A percentile compares a stretch with the other conserved stretches of the same genome.
Evolutionary conservation across 2,888 invertebrate genomes (phyloP).

Genomic region (Acrocyrtus sp.): DNA sequence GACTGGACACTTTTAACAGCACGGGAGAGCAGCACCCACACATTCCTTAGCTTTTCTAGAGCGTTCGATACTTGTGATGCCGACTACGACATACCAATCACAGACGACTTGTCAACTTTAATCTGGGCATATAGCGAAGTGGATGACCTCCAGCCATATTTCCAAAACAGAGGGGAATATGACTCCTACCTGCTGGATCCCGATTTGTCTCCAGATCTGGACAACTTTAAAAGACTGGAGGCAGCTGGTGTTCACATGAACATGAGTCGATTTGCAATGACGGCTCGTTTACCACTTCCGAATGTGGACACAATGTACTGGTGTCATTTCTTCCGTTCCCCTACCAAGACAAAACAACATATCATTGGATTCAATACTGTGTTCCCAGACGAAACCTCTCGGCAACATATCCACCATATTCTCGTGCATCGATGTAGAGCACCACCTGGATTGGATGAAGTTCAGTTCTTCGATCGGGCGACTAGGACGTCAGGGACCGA

Average conservation of each 20-base stretch:
- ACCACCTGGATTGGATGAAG: background rate
- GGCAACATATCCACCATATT: constrained; percentile 7
- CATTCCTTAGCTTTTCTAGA: constrained; percentile 28
- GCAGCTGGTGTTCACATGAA: background rate
- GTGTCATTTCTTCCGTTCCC: constrained; percentile 10
- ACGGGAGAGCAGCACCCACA: constrained; percentile 4
- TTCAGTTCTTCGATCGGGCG: background rate
- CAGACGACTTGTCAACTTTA: constrained; percentile 9
- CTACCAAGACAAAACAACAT: constrained; percentile 16
- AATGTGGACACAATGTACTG: constrained; percentile 18
- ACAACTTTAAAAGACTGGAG: background rate
- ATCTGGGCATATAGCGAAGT: constrained; percentile 30
- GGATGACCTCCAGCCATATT: constrained; percentile 11
- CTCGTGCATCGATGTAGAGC: constrained; percentile 5
- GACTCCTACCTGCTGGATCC: constrained; percentile 9
- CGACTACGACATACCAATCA: constrained; percentile 8
- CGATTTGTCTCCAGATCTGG: constrained; percentile 9
- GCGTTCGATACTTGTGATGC: constrained; percentile 38
- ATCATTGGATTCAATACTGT: constrained; percentile 14
- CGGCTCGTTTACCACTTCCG: background rate
- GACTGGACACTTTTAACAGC: background rate
- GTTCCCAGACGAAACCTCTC: background rate
- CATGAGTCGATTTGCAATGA: constrained; percentile 13
- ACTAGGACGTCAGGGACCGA: background rate
- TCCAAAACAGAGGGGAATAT: background rate